Base-by-base conservation (phyloP, 2,888 invertebrate species). In the Drosophila basisetae region DNA sequence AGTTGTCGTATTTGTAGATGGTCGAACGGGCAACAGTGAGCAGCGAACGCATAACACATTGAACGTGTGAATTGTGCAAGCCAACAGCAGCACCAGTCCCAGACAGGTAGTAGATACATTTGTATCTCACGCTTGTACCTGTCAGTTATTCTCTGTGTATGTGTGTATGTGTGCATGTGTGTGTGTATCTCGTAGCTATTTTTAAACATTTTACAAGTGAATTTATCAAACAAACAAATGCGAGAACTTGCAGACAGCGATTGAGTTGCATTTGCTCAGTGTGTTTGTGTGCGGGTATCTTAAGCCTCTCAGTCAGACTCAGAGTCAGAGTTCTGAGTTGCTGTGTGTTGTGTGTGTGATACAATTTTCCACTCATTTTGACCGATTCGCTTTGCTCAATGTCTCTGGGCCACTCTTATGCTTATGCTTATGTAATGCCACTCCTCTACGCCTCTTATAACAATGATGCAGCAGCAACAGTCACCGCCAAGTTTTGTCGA, bases 141-240 rank as follows among this genome's bases (percentile, higher is more conserved):
- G 74, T 59, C 63, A 43, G 35, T 53, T 58, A 16, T 28, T 30
- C 10, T 28, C 35, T 65, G 52, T 63, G 4, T 54, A 55, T 68
- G 68, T 60, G 68, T 71, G 62, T 31, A 33, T 65, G 69, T 52
- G 30, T 59, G 22, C 22, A 22, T 22, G 7, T 31, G 52, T 49
- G 60, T 52, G 55, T 58, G 56, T 62, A 18, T 58, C 49, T 53
- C 70, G 66, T 49, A 55, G 74, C 62, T 90, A 88, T 90, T 90
- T 88, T 83, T 82, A 85, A 80, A 72, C 62, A 78, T 68, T 76
- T 83, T 76, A 83, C 89, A 88, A 88, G 85, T 80, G 69, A 88
- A 90, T 88, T 81, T 79, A 85, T 85, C 85, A 88, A 82, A 81
- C 76, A 89, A 89, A 68, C 84, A 89, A 84, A 82, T 70, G 69